Percentiles rank a stretch among this genome's conserved stretches.
Conservation (phyloP, 2,113 vertebrate genomes). For the Corvus cornix region DNA sequence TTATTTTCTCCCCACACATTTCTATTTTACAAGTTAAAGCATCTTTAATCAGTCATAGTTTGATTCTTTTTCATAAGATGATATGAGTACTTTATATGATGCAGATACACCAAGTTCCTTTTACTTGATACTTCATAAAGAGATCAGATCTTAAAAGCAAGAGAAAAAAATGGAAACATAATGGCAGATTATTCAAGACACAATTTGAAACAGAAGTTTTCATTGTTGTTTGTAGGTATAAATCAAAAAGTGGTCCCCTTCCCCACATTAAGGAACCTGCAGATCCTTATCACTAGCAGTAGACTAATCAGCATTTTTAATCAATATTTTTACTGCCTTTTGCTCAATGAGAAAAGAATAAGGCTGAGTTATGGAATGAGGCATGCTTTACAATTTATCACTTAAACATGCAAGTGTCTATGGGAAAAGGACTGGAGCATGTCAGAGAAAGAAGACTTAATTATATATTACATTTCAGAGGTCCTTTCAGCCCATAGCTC, state of each 20-base stretch:
- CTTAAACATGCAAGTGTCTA: not conserved
- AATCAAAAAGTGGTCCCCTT: not conserved
- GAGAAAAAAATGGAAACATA: not conserved
- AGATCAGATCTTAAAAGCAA: not conserved
- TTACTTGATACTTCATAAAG: not conserved
- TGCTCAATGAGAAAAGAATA: not conserved
- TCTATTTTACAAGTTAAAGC: not conserved
- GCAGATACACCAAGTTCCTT: not conserved
- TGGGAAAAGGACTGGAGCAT: not conserved
- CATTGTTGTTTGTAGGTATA: not conserved
- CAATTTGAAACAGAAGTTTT: not conserved
- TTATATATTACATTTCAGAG: constrained; percentile 23
- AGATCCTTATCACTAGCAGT: not conserved
- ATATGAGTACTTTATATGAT: not conserved
- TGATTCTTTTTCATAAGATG: not conserved
- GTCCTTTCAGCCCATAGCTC: not conserved
- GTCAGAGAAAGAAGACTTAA: not conserved
- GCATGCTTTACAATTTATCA: constrained; percentile 12
- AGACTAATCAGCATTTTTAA: not conserved
- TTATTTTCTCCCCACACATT: not conserved
- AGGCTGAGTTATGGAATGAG: not conserved
- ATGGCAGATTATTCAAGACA: not conserved
- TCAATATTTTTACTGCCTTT: not conserved
- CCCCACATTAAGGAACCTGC: not conserved
- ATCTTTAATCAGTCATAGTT: not conserved